Percentiles rank a stretch among this genome's conserved stretches.
Evolutionary conservation across 2,113 vertebrate species (phyloP).

Genomic region (Acrocephalus kingi): DNA sequence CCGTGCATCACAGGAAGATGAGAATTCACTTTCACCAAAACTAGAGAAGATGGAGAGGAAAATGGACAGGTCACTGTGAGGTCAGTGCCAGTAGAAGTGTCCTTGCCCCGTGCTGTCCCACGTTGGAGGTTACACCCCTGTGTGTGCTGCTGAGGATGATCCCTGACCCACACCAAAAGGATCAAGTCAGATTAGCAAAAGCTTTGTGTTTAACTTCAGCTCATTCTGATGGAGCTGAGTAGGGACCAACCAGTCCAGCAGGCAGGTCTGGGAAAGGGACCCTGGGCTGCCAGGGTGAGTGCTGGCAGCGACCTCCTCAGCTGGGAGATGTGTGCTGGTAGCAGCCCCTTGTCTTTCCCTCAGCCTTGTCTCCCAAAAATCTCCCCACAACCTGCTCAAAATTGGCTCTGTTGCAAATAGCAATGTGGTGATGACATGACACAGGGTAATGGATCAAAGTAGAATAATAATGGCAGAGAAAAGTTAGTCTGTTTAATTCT

Average conservation of each 20-base stretch:
- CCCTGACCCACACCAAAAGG: neutral
- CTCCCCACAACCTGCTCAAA: fast-evolving
- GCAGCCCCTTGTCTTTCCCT: neutral
- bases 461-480: neutral
- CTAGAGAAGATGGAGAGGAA: neutral
- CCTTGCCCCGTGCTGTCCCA: neutral
- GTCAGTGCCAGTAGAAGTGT: neutral
- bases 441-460: neutral
- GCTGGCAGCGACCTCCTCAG: neutral
- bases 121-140: neutral
- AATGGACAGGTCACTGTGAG: neutral
- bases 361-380: neutral
- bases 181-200: neutral
- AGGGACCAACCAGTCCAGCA: neutral
- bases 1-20: neutral
- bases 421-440: neutral
- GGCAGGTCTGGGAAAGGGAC: neutral
- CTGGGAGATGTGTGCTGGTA: neutral
- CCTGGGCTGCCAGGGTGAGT: fast-evolving
- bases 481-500: neutral
- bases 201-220: neutral
- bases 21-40: neutral
- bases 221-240: neutral
- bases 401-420: neutral
- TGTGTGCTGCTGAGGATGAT: neutral